A percentile compares a stretch with the other conserved stretches of the same genome.
Conservation (phyloP, 2,113 vertebrate species). For the Etheostoma cragini region DNA sequence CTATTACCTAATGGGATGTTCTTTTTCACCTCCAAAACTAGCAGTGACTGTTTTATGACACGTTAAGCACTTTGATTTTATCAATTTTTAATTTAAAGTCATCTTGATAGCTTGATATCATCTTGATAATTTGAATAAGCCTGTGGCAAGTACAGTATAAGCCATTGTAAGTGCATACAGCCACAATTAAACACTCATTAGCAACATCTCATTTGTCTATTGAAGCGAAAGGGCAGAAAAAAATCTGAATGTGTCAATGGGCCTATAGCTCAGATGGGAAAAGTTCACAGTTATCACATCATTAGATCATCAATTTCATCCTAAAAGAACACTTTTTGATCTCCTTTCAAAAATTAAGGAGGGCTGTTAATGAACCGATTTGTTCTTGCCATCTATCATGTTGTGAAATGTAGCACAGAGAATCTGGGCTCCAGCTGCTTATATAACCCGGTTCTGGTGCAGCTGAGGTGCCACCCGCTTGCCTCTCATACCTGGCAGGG, state of each 20-base stretch:
- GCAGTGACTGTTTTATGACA: conserved; percentile 39
- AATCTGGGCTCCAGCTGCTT: conserved; percentile 63
- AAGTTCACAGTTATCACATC: conserved; percentile 30
- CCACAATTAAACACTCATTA: conserved; percentile 36
- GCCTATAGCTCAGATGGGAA: conserved; percentile 21
- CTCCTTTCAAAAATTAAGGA: conserved; percentile 46
- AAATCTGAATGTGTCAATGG: conserved; percentile 47
- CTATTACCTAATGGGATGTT: background rate
- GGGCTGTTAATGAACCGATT: conserved; percentile 57
- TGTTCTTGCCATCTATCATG: conserved; percentile 76
- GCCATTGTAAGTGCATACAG: background rate
- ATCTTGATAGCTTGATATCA: conserved; percentile 10
- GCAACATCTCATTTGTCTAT: conserved; percentile 31
- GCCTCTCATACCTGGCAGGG: conserved; percentile 42
- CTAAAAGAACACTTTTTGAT: conserved; percentile 38
- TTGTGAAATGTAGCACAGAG: conserved; percentile 70
- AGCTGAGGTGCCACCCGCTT: conserved; percentile 48
- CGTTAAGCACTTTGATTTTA: conserved; percentile 31
- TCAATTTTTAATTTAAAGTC: conserved; percentile 59
- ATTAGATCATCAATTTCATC: conserved; percentile 47
- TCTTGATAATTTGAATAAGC: conserved; percentile 40
- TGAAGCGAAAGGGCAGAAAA: conserved; percentile 36
- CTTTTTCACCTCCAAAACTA: conserved; percentile 25
- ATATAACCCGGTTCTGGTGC: conserved; percentile 62
- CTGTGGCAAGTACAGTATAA: conserved; percentile 9